Conservation (phyloP, 1,140 invertebrate species). For the Drosophila lacertosa region DNA sequence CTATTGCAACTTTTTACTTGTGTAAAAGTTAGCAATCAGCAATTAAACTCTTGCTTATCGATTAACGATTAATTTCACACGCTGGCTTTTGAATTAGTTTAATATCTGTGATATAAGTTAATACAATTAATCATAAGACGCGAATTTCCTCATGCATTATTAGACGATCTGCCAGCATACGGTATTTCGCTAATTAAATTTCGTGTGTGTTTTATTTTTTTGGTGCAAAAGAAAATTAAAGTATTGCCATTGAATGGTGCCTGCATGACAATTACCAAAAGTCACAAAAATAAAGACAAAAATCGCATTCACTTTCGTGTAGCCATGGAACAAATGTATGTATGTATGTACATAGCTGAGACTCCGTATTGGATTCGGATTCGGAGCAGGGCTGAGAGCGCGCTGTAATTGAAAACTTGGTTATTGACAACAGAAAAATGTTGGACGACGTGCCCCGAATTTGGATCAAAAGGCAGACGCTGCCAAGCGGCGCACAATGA, state of each 20-base stretch:
- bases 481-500: conserved; percentile 22
- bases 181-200: conserved; percentile 21
- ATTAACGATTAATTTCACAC: no score
- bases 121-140: not conserved
- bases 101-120: no score
- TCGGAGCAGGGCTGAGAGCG: conserved; percentile 22
- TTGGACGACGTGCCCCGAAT: conserved; percentile 63
- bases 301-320: conserved; percentile 74
- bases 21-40: no score
- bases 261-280: conserved; percentile 67
- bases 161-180: not conserved
- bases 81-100: no score
- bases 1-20: no score
- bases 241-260: conserved; percentile 53
- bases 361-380: not conserved
- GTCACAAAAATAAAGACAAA: conserved; percentile 37
- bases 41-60: no score
- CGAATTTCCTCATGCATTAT: not conserved
- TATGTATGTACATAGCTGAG: no score
- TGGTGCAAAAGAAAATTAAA: conserved; percentile 66
- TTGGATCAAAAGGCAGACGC: conserved; percentile 62
- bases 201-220: conserved; percentile 11
- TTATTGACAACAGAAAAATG: conserved; percentile 42
- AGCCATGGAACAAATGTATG: conserved; percentile 52
- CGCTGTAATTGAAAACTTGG: conserved; percentile 38